These are phyloP conservation scores for Tetrao urogallus DNA, from an alignment of 2,113 vertebrate genomes.

Conservation along the genomic window DNA sequence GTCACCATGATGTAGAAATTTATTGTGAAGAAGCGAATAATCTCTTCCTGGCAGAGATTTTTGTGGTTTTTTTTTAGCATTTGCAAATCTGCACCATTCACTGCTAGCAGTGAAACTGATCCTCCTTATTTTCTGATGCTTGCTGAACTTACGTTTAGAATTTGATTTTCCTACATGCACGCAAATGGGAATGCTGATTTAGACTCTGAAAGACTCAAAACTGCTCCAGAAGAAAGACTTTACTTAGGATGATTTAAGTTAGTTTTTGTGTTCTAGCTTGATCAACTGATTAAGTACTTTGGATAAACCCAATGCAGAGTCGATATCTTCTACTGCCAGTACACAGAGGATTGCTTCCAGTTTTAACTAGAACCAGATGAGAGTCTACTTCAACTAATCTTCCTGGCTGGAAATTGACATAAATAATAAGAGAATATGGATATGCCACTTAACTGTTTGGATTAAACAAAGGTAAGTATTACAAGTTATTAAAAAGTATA, in stretches of 20 bases:
- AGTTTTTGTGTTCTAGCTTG: background rate
- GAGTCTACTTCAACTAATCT: background rate
- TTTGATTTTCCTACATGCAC: background rate
- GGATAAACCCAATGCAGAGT: background rate
- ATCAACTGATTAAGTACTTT: background rate
- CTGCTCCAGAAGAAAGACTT: fast-evolving
- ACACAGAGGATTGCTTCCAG: background rate
- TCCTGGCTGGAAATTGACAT: background rate
- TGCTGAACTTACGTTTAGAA: background rate
- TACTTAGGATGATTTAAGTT: background rate
- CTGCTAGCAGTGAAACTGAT: background rate
- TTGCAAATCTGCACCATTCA: background rate
- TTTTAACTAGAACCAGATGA: background rate
- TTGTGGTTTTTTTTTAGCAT: background rate
- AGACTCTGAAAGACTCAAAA: background rate
- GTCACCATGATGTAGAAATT: background rate
- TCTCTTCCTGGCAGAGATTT: background rate
- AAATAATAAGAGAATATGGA: background rate
- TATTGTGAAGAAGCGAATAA: background rate
- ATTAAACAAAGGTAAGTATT: background rate
- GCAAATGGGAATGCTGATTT: background rate
- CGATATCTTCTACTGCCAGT: background rate
- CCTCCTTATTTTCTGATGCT: background rate
- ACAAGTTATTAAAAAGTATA: background rate
- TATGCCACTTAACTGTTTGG: background rate